Evolutionary conservation across 2,888 invertebrate species (phyloP), one percentile per base, ranked within the genome.

Genomic region (Drosophila limbata): DNA sequence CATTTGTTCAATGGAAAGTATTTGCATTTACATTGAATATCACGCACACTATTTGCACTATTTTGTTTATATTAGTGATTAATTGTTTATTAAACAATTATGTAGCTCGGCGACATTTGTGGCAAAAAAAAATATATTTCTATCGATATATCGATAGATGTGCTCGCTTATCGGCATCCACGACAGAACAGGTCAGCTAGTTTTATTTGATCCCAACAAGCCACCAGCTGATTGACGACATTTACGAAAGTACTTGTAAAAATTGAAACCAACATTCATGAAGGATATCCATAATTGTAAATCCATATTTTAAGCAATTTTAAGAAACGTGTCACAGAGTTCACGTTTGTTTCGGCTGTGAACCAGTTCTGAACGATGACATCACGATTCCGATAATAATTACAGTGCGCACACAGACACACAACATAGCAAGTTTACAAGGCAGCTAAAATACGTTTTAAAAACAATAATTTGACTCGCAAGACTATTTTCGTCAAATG

Each of bases 71-170:
- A 86, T 87, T 81, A 67, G 78, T 86, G 78, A 88, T 88, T 86
- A 86, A 86, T 88, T 83, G 83, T 83, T 83, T 86, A 88, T 86
- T 83, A 83, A 88, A 86, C 84, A 86, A 88, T 83, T 83, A 83
- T 88, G 70, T 80, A 83, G 81, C 77, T 73, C 70, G 64, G 64
- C 78, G 73, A 86, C 77, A 76, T 62, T 57, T 73, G 62, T 67
- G 57, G 66, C 45, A 65, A 63, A 80, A 74, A 74, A 71, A 65
- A 64, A 61, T 25, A 25, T 11, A 50, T 60, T 48, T 44, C 21
- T 79, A 79, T 75, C 76, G 79, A 77, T 79, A 53, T 42, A 76
- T 77, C 77, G 77, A 75, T 75, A 66, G 9, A 4, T 8, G 6
- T 8, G 19, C 31, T 28, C 37, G n/a, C 9, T 8, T 56, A 75